phyloP scores from a whole-genome alignment of 2,888 invertebrate genomes.

The Agapetus fuscipes region DNA sequence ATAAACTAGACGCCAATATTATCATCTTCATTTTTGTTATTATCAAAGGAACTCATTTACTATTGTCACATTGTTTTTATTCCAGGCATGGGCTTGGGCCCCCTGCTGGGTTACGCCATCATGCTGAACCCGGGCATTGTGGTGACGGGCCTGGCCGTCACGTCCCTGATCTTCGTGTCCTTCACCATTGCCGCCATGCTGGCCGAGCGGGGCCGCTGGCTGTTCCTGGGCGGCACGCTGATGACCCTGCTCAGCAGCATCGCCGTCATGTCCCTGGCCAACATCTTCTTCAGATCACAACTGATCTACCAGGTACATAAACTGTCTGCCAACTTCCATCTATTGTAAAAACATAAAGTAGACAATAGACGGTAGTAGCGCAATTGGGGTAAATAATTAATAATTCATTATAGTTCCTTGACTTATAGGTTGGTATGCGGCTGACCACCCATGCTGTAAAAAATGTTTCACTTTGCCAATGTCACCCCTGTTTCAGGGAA shows the following conservation, averaged over 20 bases:
- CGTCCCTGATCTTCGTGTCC: conserved; percentile 82
- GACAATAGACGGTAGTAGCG: background rate
- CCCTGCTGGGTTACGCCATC: conserved; percentile 71
- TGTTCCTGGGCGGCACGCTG: conserved; percentile 83
- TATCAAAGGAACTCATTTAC: no score
- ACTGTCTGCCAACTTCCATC: no score
- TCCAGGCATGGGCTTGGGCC: conserved; percentile 79
- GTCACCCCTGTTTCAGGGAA: no score
- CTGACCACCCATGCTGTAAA: no score
- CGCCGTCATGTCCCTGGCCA: conserved; percentile 67
- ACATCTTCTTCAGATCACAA: conserved; percentile 77
- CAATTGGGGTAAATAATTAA: background rate
- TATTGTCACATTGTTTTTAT: conserved; percentile 22
- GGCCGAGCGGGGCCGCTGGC: conserved; percentile 77
- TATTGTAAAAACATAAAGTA: no score
- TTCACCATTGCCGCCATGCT: conserved; percentile 83
- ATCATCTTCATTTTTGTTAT: no score
- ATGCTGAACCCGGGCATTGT: conserved; percentile 79
- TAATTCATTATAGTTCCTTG: no score
- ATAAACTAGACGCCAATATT: no score
- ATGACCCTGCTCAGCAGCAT: conserved; percentile 74
- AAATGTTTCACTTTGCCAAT: no score
- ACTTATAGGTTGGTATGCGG: no score
- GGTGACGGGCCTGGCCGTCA: conserved; percentile 76
- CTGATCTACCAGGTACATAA: conserved; percentile 72